Base-by-base conservation (phyloP, 2,888 invertebrate genomes). In the Rhaphigaster nebulosa region DNA sequence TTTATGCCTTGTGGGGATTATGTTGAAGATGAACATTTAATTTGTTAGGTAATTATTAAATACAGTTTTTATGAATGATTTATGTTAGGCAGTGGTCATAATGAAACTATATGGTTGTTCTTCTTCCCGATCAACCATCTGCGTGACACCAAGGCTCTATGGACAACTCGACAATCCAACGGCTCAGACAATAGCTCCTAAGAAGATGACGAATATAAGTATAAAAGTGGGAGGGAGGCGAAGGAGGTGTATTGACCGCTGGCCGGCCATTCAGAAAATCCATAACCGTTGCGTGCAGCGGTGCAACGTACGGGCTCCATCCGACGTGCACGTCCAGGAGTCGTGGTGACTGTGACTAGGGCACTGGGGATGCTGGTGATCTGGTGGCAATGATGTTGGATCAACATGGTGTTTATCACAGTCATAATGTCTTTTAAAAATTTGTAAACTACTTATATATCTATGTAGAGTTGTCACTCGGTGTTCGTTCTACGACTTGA, bases 211-310 rank as follows among this genome's bases (percentile, higher is more conserved):
- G 34, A 76, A 76, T 76, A 34, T 76, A 76, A 84, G 45, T 45
- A 84, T 84, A 84, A 84, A 84, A 84, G 84, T 84, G n/a, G 23
- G 18, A 38, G 41, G 45, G 41, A 84, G 41, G 26, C 3, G n/a
- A 84, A 84, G 84, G 45, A 84, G 84, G 84, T 84, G 84, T 84
- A 84, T 84, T 84, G 84, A 84, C 84, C 84, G 84, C 5, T 84
- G 84, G 45, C 84, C 84, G 84, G 84, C 84, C 84, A 84, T 84
- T 84, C 84, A 84, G 84, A 84, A 84, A 84, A 84, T 84, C 84
- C n/a, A 84, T 84, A 84, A 84, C 84, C n/a, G 4, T 84, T 45
- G 84, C 84, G 84, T 84, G 84, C 84, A 84, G 45, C 84, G 45
- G 45, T 84, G 41, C 84, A 84, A 84, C 84, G 84, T 50, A 84